phyloP scores from a whole-genome alignment of 2,888 invertebrate genomes.

The Brenthis daphne region DNA sequence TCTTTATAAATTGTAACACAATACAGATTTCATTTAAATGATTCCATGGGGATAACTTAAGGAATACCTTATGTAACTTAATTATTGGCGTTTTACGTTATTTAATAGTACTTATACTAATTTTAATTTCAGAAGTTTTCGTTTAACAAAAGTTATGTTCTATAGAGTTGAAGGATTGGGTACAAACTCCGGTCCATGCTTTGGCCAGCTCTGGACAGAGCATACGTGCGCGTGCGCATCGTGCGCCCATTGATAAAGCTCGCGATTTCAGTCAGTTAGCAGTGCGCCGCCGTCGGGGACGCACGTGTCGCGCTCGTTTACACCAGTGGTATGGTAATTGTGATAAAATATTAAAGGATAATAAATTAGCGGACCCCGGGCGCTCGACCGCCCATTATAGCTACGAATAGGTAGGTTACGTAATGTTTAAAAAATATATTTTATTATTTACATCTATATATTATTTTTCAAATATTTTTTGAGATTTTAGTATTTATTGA shows the following conservation, averaged over 20 bases:
- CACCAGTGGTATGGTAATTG: conserved; percentile 75
- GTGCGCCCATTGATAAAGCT: conserved; percentile 69
- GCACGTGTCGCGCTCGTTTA: conserved; percentile 50
- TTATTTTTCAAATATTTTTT: conserved; percentile 8
- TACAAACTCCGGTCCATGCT: background rate
- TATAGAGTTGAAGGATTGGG: too few relatives aligned
- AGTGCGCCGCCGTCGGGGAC: conserved; percentile 64
- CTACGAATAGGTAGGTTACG: conserved; percentile 70
- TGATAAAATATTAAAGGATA: conserved; percentile 60
- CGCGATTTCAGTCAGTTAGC: conserved; percentile 70
- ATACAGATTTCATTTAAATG: too few relatives aligned
- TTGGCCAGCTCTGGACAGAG: conserved; percentile 33
- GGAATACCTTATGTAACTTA: too few relatives aligned
- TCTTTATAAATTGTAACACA: too few relatives aligned
- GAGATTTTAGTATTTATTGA: conserved; percentile 18
- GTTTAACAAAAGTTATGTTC: too few relatives aligned
- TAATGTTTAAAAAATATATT: conserved; percentile 46
- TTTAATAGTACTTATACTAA: too few relatives aligned
- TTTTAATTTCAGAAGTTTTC: too few relatives aligned
- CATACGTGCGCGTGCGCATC: conserved; percentile 65
- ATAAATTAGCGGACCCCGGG: conserved; percentile 55
- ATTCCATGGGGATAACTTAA: too few relatives aligned
- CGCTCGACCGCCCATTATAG: conserved; percentile 55
- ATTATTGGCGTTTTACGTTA: too few relatives aligned
- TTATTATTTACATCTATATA: conserved; percentile 20